phyloP scores from a whole-genome alignment of 2,888 invertebrate genomes.

The Sinotaia quadrata region DNA sequence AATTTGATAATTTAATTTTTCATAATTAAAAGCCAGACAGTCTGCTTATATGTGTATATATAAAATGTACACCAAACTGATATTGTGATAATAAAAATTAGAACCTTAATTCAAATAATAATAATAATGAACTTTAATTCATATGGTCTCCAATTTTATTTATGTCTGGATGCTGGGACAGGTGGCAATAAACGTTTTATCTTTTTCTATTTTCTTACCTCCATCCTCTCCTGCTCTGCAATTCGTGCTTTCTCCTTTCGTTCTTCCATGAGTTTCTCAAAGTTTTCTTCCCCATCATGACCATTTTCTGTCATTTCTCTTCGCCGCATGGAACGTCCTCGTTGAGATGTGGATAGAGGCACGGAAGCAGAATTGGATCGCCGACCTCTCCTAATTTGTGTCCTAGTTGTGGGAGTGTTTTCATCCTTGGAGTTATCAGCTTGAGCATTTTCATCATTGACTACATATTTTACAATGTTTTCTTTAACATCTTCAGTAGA shows the following conservation, averaged over 20 bases:
- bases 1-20: too few species aligned
- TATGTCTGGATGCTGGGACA: too few species aligned
- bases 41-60: too few species aligned
- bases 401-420: not conserved
- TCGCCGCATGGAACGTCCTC: constrained; percentile 15
- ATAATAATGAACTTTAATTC: too few species aligned
- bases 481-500: constrained; percentile 22
- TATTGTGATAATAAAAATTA: too few species aligned
- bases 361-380: not conserved
- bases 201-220: too few species aligned
- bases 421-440: not conserved
- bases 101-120: too few species aligned
- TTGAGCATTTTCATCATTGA: not conserved
- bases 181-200: too few species aligned
- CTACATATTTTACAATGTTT: too few species aligned
- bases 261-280: constrained; percentile 36
- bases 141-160: too few species aligned
- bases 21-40: too few species aligned
- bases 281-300: constrained; percentile 25
- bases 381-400: constrained; percentile 16
- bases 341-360: constrained; percentile 8
- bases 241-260: constrained; percentile 36
- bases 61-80: too few species aligned
- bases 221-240: constrained; percentile 52
- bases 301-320: constrained; percentile 10